phyloP scores from a whole-genome alignment of 2,888 invertebrate species.

The Pristionchus exspectatus region DNA sequence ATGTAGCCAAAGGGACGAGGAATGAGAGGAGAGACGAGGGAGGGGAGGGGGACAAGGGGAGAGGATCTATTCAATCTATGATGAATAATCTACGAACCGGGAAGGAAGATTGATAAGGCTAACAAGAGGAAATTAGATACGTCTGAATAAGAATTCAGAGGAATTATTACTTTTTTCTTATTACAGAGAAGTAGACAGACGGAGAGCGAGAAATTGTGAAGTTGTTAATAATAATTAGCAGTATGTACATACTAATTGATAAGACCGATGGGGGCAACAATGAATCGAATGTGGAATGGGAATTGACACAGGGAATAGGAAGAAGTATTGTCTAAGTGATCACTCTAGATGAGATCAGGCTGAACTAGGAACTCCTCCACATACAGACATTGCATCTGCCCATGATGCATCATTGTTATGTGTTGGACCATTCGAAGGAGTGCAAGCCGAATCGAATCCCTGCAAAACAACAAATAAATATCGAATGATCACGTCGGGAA shows the following conservation, averaged over 20 bases:
- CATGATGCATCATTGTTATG: not conserved
- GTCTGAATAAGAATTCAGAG: not conserved
- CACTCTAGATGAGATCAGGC: not conserved
- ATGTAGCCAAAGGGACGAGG: conserved; percentile 5
- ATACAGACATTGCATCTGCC: not conserved
- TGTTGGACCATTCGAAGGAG: not conserved
- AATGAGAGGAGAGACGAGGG: not conserved
- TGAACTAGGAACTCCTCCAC: conserved; percentile 1
- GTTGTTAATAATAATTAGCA: not conserved
- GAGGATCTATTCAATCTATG: not conserved
- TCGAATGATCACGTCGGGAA: not conserved
- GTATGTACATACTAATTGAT: conserved; percentile 33
- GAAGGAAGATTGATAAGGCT: not conserved
- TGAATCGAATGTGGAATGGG: not conserved
- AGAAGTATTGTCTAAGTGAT: not conserved
- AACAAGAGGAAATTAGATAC: not conserved
- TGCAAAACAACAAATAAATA: not conserved
- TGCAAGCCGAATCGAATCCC: not conserved
- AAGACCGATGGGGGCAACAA: not conserved
- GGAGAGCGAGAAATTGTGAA: not conserved
- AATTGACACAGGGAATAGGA: not conserved
- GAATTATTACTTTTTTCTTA: conserved; percentile 19
- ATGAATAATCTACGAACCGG: not conserved
- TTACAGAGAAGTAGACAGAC: not conserved
- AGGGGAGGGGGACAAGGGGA: not conserved